phyloP scores from a whole-genome alignment of 2,113 vertebrate species.

The Tautogolabrus adspersus region DNA sequence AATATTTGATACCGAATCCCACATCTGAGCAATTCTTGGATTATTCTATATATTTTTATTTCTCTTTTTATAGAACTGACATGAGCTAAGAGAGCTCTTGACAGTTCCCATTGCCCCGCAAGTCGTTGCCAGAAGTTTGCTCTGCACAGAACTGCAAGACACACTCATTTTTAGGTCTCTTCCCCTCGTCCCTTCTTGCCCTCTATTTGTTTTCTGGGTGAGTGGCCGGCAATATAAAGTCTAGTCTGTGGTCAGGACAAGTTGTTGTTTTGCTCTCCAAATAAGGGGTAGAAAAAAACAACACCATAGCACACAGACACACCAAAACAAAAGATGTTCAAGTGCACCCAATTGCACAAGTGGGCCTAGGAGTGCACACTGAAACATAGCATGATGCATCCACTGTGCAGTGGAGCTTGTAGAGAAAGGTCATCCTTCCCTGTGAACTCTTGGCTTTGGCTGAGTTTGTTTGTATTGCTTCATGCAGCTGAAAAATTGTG shows the following conservation, averaged over 20 bases:
- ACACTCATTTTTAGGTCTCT: conserved; percentile 41
- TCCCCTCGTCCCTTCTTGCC: conserved; percentile 20
- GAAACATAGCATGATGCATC: conserved; percentile 21
- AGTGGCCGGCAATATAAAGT: conserved; percentile 50
- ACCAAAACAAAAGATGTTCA: conserved; percentile 1
- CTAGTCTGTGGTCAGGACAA: conserved; percentile 51
- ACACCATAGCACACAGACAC: conserved; percentile 23
- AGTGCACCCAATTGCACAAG: conserved; percentile 24
- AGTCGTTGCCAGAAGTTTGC: conserved; percentile 44
- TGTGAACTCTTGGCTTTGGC: conserved; percentile 18
- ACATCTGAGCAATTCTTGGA: conserved; percentile 44
- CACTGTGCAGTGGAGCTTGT: conserved; percentile 35
- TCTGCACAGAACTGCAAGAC: conserved; percentile 22
- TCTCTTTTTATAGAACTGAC: conserved; percentile 50
- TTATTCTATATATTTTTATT: conserved; percentile 48
- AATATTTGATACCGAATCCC: conserved; percentile 57
- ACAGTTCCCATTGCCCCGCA: conserved; percentile 52
- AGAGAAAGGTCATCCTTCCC: conserved; percentile 38
- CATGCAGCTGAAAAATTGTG: not conserved
- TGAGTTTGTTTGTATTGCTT: conserved; percentile 40
- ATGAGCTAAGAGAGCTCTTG: conserved; percentile 48
- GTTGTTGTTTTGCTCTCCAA: conserved; percentile 47
- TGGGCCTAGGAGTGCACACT: conserved; percentile 4
- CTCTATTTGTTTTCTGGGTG: conserved; percentile 71
- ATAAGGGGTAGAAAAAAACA: conserved; percentile 37